Percentiles rank a stretch among this genome's conserved stretches.
Conservation (phyloP, 2,888 invertebrate genomes). For the Polydrusus cervinus region DNA sequence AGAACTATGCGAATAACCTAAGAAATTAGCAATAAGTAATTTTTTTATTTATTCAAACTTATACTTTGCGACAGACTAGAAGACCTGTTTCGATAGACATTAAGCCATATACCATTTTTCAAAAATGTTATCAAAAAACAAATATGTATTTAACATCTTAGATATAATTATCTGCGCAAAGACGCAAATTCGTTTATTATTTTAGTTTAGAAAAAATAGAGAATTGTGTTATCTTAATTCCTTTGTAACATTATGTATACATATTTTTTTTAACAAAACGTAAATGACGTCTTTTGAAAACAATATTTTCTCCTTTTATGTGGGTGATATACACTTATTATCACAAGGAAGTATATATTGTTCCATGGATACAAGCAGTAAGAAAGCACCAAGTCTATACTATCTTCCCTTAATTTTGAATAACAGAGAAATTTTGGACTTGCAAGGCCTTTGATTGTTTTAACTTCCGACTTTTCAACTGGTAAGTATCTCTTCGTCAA, state of each 20-base stretch:
- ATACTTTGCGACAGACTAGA: background rate
- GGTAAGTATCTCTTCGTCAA: too few species aligned
- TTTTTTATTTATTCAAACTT: background rate
- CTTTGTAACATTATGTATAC: background rate
- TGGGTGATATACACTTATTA: background rate
- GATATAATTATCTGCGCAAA: conserved; percentile 1
- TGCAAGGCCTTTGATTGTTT: too few species aligned
- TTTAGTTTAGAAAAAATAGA: conserved; percentile 1
- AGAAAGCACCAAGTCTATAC: too few species aligned
- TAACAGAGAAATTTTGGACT: too few species aligned
- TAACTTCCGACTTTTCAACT: too few species aligned
- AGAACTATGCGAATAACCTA: background rate
- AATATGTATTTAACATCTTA: conserved; percentile 18
- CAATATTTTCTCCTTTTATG: background rate
- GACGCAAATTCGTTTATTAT: background rate
- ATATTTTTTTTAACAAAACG: background rate
- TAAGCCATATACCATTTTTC: conserved; percentile 3
- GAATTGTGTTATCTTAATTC: conserved; percentile 18
- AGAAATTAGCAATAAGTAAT: background rate
- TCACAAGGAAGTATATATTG: too few species aligned
- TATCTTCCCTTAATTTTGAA: too few species aligned
- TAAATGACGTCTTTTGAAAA: background rate
- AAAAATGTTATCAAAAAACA: conserved; percentile 23
- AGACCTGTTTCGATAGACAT: conserved; percentile 3
- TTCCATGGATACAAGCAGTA: too few species aligned